Conservation (phyloP, 1,140 invertebrate species). For the Chymomyza costata region DNA sequence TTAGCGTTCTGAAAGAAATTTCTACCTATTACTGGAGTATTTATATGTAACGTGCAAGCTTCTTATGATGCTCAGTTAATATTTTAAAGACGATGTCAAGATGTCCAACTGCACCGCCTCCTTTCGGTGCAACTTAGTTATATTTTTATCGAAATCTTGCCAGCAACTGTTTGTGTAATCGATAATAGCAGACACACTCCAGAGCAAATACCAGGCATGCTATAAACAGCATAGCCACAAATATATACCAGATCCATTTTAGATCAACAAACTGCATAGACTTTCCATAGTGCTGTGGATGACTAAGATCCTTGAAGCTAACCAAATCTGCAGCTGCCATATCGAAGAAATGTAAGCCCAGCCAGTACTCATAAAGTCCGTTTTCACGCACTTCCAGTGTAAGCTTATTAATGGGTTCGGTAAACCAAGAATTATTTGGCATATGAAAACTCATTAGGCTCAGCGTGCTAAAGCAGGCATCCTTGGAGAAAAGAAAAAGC, state of each 20-base stretch:
- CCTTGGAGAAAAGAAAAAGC: slow-evolving; percentile 46
- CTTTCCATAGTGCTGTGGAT: too few relatives aligned
- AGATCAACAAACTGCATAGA: slow-evolving; percentile 16
- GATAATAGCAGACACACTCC: too few relatives aligned
- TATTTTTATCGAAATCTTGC: too few relatives aligned
- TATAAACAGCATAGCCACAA: slow-evolving; percentile 3
- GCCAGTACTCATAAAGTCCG: slow-evolving; percentile 45
- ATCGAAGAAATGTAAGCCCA: slow-evolving; percentile 49
- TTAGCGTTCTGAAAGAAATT: too few relatives aligned
- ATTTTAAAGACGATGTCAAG: too few relatives aligned
- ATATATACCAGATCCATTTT: slow-evolving; percentile 30
- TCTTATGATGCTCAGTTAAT: too few relatives aligned
- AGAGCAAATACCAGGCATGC: slow-evolving; percentile 6
- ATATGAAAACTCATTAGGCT: slow-evolving; percentile 38
- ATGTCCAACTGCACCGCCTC: too few relatives aligned
- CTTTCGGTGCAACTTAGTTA: too few relatives aligned
- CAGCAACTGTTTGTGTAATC: too few relatives aligned
- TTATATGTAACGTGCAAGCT: too few relatives aligned
- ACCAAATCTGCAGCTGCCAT: slow-evolving; percentile 43
- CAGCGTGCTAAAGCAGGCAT: slow-evolving; percentile 37
- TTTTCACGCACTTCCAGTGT: slow-evolving; percentile 38
- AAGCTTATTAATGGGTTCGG: slow-evolving; percentile 34
- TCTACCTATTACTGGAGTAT: too few relatives aligned
- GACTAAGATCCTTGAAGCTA: slow-evolving; percentile 32
- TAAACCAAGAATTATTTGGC: slow-evolving; percentile 29